Evolutionary conservation across 2,888 invertebrate genomes (phyloP), one percentile per base, ranked within the genome.

Genomic region (Pycnomerus fuliginosus): DNA sequence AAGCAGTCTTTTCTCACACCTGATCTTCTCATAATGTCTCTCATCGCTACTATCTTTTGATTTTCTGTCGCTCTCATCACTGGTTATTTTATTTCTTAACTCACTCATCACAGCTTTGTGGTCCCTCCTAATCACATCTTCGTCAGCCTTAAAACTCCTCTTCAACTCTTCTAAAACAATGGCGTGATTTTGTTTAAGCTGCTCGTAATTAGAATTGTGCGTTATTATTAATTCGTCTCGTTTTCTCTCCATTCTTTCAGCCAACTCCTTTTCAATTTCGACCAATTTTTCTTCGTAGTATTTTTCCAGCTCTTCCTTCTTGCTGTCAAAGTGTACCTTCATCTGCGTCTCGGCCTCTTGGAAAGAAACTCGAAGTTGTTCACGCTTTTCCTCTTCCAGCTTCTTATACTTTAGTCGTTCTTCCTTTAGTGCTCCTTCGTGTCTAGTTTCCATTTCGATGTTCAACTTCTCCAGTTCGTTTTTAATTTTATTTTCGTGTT

Each of bases 1-100:
- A 1, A 89, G 64, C 27, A 84, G 65, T n/a, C 84, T 74, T 57
- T 84, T 84, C 61, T 86, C 85, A 60, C 83, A 83, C 2, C 83
- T 76, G 39, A 84, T 71, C 63, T 84, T 84, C 57, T 84, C 84
- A 56, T 77, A 83, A 48, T 71, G 67, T 41, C 68, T 58, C 48
- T 64, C 58, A 12, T 46, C 64, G 42, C 69, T 71, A 35, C 69
- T 70, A 12, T 61, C 20, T 14, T 34, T 24, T 8, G 1, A 3
- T 3, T 22, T 12, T 13, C n/a, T 16, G n/a, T 46, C 32, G 4
- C 56, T 65, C 2, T 80, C 65, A 55, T 83, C 83, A 16, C 48
- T 56, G 3, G 78, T 72, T 1, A 82, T 67, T 27, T 83, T 80
- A 1, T 78, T 76, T 3, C 81, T 77, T 33, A 87, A 71, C 53